Evolutionary conservation across 2,797 vertebrate species (phyloP), one percentile per base, ranked within the genome.

Genomic region (Gymnocypris eckloni): DNA sequence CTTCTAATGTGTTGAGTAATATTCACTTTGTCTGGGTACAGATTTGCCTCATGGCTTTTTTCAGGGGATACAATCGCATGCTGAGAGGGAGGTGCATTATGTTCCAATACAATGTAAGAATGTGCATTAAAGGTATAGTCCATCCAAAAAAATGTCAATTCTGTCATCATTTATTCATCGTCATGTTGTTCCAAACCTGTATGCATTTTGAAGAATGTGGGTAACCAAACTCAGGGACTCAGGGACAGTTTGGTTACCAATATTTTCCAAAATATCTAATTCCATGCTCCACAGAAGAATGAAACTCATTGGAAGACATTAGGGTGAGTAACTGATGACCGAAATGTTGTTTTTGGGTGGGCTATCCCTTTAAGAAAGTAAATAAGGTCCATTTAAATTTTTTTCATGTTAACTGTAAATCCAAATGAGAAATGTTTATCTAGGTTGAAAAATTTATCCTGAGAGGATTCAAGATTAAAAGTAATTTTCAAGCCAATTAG

Each of bases 1-100:
- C 59, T 87, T 56, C 41, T 75, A 84, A 87, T 39, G 56, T 66
- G 22, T 37, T 59, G 82, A 87, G 82, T 75, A 76, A 79, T 84
- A 79, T 79, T 79, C 86, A 73, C 67, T 80, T 87, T 79, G 20
- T 66, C 81, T 67, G 67, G 37, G 43, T 43, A 72, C 82, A 73
- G 54, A 25, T 67, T 66, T 83, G 39, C 59, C 82, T 84, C 15
- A 54, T 80, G 76, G 81, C 56, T 85, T n/a, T 72, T 43, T 39
- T 41, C 25, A 79, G 12, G 43, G 50, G 67, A 61, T 71, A 48
- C n/a, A 71, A 71, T 45, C 12, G 25, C 25, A 37, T 69, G 4
- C 16, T 59, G n/a, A 56, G n/a, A 71, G 25, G 37, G 39, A 70
- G 6, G 50, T 52, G 48, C 20, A 20, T 56, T 54, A 13, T 77